phyloP scores from a whole-genome alignment of 2,888 invertebrate genomes.

The Arge pagana region DNA sequence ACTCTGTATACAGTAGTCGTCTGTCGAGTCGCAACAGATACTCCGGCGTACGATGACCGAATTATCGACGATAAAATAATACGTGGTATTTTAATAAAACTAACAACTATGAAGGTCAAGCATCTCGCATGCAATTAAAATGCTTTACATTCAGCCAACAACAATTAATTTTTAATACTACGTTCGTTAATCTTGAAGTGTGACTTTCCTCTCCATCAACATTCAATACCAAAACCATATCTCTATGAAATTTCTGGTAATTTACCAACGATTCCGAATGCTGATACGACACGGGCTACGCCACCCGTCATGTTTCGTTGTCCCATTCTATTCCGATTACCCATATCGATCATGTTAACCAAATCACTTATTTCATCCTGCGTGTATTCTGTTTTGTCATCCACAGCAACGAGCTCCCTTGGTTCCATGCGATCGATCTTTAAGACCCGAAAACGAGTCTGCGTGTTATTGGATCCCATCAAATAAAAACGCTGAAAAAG shows the following conservation, averaged over 20 bases:
- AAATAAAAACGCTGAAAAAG: conserved; percentile 84
- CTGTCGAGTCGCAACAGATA: too few relatives aligned
- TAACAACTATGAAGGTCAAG: too few relatives aligned
- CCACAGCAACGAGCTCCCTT: conserved; percentile 77
- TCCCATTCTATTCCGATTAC: conserved; percentile 66
- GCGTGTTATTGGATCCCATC: conserved; percentile 93
- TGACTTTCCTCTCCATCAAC: not conserved
- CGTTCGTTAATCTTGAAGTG: not conserved
- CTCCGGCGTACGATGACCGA: too few relatives aligned
- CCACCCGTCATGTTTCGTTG: conserved; percentile 61
- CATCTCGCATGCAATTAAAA: conserved; percentile 15
- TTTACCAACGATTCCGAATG: conserved; percentile 92
- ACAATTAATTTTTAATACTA: conserved; percentile 2
- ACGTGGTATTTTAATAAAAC: too few relatives aligned
- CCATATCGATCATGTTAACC: conserved; percentile 75
- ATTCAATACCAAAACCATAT: conserved; percentile 18
- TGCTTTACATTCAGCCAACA: conserved; percentile 9
- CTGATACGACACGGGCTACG: conserved; percentile 79
- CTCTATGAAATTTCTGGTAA: conserved; percentile 14
- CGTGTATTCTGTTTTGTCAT: conserved; percentile 90
- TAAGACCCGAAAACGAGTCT: conserved; percentile 87
- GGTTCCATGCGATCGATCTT: conserved; percentile 92
- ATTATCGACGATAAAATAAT: too few relatives aligned
- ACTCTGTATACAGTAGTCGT: too few relatives aligned
- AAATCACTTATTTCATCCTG: conserved; percentile 85